Percentiles rank a stretch among this genome's conserved stretches.
Evolutionary conservation across 2,888 invertebrate genomes (phyloP).

Genomic region (Cryptocephalus primarius): DNA sequence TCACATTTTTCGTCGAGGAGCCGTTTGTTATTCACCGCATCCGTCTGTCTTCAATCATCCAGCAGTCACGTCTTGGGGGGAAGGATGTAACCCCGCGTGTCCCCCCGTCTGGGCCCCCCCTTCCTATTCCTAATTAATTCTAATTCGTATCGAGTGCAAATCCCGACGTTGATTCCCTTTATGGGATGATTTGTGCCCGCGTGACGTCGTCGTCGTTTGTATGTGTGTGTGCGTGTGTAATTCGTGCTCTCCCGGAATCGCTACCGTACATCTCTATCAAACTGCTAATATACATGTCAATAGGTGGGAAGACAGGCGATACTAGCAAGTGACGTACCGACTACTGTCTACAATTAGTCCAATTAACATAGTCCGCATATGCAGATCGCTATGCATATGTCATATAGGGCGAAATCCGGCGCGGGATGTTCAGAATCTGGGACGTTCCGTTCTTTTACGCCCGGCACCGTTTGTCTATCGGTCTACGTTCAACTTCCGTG

Average conservation of each 20-base stretch:
- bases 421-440: not conserved
- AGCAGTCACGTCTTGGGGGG: too few relatives aligned
- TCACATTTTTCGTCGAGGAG: too few relatives aligned
- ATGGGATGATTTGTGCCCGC: constrained; percentile 17
- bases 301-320: constrained; percentile 25
- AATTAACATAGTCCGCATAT: constrained; percentile 32
- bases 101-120: not conserved
- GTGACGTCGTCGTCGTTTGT: constrained; percentile 13
- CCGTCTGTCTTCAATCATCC: too few relatives aligned
- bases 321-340: constrained; percentile 18
- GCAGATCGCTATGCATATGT: constrained; percentile 24
- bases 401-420: constrained; percentile 5
- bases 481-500: too few relatives aligned
- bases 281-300: constrained; percentile 29
- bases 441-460: too few relatives aligned
- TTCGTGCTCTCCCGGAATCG: constrained; percentile 10
- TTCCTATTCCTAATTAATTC: constrained; percentile 9
- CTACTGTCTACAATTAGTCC: constrained; percentile 33
- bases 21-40: too few relatives aligned
- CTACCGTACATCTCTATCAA: constrained; percentile 25
- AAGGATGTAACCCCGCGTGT: too few relatives aligned
- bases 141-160: constrained; percentile 10
- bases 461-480: too few relatives aligned
- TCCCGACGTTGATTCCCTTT: constrained; percentile 9
- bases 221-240: constrained; percentile 12